A percentile compares a stretch with the other conserved stretches of the same genome.
phyloP scores from a whole-genome alignment of 2,113 vertebrate species.

The Antechinus stuartii region DNA sequence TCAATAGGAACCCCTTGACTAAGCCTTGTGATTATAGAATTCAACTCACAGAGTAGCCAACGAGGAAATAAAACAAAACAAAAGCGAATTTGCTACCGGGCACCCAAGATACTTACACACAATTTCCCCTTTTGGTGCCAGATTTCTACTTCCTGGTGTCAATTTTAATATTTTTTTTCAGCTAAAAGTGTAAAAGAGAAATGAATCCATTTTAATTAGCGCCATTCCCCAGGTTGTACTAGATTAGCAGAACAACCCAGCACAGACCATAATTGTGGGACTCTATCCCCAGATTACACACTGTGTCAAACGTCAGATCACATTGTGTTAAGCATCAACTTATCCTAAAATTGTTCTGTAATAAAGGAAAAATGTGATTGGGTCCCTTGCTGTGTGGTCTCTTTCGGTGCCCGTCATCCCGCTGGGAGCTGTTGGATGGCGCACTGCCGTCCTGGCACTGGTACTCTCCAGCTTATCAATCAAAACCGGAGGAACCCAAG shows the following conservation, averaged over 20 bases:
- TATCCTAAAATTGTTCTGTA: conserved; percentile 76
- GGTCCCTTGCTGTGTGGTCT: conserved; percentile 90
- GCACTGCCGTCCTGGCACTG: conserved; percentile 87
- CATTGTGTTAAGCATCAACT: conserved; percentile 63
- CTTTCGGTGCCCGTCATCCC: conserved; percentile 81
- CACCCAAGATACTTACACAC: background rate
- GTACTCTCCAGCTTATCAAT: conserved; percentile 83
- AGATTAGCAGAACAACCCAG: conserved; percentile 69
- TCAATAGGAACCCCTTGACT: conserved; percentile 21
- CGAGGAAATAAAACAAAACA: background rate
- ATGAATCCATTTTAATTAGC: conserved; percentile 65
- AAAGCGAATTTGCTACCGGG: background rate
- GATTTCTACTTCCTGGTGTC: conserved; percentile 37
- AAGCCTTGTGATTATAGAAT: conserved; percentile 30
- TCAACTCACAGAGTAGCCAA: conserved; percentile 20
- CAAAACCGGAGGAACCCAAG: conserved; percentile 72
- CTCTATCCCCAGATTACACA: conserved; percentile 70
- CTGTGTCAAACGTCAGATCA: conserved; percentile 70
- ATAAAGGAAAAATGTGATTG: conserved; percentile 83
- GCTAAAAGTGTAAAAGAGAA: conserved; percentile 69
- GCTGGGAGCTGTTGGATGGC: conserved; percentile 84
- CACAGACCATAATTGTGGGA: conserved; percentile 63
- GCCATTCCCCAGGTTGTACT: conserved; percentile 66
- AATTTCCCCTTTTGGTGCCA: conserved; percentile 39
- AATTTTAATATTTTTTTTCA: conserved; percentile 73